Conservation (phyloP, 2,113 vertebrate genomes). For the Silurus meridionalis region DNA sequence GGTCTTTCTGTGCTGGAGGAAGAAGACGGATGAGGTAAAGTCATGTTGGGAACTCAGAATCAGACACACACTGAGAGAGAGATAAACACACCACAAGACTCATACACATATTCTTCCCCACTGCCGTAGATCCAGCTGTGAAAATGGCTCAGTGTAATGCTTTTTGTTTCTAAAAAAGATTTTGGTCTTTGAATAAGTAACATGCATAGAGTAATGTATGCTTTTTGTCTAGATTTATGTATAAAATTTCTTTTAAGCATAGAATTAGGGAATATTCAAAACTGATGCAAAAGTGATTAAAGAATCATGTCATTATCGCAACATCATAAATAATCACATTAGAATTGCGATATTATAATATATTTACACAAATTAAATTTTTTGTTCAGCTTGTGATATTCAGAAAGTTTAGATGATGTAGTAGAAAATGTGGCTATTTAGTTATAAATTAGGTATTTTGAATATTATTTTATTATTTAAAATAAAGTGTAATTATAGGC, state of each 20-base stretch:
- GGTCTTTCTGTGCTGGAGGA: not conserved
- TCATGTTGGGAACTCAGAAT: not conserved
- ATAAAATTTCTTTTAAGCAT: not conserved
- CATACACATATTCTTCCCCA: not conserved
- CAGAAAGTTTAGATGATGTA: not conserved
- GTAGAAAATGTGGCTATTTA: not conserved
- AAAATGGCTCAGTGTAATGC: not conserved
- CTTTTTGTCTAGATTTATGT: not conserved
- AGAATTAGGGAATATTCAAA: not conserved
- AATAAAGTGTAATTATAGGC: too few species aligned
- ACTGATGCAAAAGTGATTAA: not conserved
- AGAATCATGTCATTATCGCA: too few species aligned
- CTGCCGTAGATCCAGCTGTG: constrained; percentile 27
- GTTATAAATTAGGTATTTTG: too few species aligned
- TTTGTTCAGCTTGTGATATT: not conserved
- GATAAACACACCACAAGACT: constrained; percentile 15
- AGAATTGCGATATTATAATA: too few species aligned
- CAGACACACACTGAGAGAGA: constrained; percentile 23
- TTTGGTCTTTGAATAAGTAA: not conserved
- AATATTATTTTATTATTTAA: too few species aligned
- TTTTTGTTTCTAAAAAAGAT: not conserved
- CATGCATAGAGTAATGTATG: not conserved
- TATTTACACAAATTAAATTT: too few species aligned
- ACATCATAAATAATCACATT: too few species aligned
- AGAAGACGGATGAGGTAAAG: not conserved